A percentile compares a stretch with the other conserved stretches of the same genome.
Conservation (phyloP, 2,113 vertebrate species). For the Periophthalmodon schlosseri region DNA sequence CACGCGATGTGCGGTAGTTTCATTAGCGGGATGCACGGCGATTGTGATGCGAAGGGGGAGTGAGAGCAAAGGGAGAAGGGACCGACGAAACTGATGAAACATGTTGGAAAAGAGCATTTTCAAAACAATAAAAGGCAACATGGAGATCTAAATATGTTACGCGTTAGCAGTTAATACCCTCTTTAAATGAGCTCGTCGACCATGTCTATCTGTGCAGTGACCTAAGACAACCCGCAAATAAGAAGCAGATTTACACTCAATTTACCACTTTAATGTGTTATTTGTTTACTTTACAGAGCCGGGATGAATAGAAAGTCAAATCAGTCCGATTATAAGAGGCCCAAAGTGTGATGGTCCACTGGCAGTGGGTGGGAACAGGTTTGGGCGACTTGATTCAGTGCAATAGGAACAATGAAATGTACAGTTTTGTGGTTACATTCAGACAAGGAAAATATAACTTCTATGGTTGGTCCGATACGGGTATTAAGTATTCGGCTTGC, state of each 20-base stretch:
- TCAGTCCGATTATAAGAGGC: slow-evolving; percentile 17
- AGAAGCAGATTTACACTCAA: slow-evolving; percentile 20
- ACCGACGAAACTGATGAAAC: too few species aligned
- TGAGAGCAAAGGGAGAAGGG: too few species aligned
- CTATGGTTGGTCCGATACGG: too few species aligned
- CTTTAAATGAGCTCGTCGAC: slow-evolving; percentile 15
- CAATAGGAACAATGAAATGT: slow-evolving; percentile 42
- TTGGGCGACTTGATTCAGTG: neutral
- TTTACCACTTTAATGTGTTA: slow-evolving; percentile 31
- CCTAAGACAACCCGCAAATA: neutral
- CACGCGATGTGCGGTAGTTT: too few species aligned
- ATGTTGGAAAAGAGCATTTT: too few species aligned
- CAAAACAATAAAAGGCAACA: too few species aligned
- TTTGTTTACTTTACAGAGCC: neutral
- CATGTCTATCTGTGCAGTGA: slow-evolving; percentile 12
- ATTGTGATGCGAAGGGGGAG: too few species aligned
- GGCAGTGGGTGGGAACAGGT: slow-evolving; percentile 26
- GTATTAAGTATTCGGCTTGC: too few species aligned
- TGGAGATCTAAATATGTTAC: too few species aligned
- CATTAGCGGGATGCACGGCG: too few species aligned
- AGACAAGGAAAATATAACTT: neutral
- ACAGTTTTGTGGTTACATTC: slow-evolving; percentile 36
- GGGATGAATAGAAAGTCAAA: slow-evolving; percentile 33
- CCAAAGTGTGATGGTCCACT: slow-evolving; percentile 63
- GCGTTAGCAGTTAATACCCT: too few species aligned